Base-by-base conservation (phyloP, 2,113 vertebrate genomes). In the Connochaetes taurinus region DNA sequence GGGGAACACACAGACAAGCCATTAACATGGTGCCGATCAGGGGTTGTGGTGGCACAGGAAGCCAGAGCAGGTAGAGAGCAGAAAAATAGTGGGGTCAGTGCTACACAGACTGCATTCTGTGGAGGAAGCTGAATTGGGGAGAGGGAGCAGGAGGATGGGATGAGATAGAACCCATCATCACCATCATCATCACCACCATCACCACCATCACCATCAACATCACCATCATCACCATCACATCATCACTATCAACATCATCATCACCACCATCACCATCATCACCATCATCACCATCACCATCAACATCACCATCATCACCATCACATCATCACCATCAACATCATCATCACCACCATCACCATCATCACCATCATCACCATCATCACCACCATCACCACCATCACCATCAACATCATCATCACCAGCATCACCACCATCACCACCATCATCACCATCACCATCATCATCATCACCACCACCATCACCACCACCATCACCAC, bases 201-300 rank as follows among this genome's bases (percentile, higher is more conserved):
- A 11, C 0, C 7, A 33, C 0, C 47, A 29, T 0, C 8, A 19
- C 0, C 12, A 4, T 0, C 58, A 43, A 0, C 9, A 21, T 0
- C 33, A 16, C 0, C 10, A 81, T 0, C 29, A 78, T 0, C 36
- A 89, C 0, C 47, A 27, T 0, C 15, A 43, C 0, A n/a, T n/a
- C n/a, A n/a, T n/a, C n/a, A n/a, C n/a, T n/a, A n/a, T n/a, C n/a
- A n/a, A n/a, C n/a, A n/a, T n/a, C n/a, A n/a, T n/a, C 29, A 3
- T 0, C 9, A 7, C 1, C 36, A 10, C 0, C 57, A 40, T 0
- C 4, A 15, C 0, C 29, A 11, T 0, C 7, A 53, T 0, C 52
- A 17, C 0, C 9, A 29, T 2, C 12, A 2, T 0, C 45, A 31
- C 0, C 2, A 27, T 0, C 53, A 36, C 0, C 1, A 27, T 0